phyloP scores from a whole-genome alignment of 35 echinoderm and acorn worm species.

The Ptychodera flava region DNA sequence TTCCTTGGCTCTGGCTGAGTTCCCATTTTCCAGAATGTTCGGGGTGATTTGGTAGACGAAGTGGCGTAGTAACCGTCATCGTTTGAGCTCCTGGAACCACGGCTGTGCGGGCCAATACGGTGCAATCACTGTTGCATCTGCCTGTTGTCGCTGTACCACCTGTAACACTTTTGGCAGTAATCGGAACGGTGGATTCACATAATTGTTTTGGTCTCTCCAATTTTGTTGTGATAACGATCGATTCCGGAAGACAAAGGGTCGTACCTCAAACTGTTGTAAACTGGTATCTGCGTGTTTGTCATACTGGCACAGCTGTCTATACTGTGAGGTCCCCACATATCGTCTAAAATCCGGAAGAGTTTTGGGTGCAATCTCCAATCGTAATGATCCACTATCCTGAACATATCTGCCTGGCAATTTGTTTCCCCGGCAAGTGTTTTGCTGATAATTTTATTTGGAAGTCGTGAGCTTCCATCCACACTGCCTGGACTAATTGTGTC shows the following conservation, averaged over 20 bases:
- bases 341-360: not conserved
- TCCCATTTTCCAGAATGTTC: not conserved
- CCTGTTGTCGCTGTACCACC: conserved; percentile 13
- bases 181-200: conserved; percentile 10
- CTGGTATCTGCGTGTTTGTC: conserved; percentile 3
- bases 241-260: not conserved
- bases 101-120: conserved; percentile 31
- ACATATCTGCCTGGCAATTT: too few species aligned
- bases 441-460: not conserved
- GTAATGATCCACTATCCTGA: not conserved
- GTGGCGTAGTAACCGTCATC: not conserved
- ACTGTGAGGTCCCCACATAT: conserved; percentile 15
- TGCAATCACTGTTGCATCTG: conserved; percentile 29
- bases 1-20: conserved; percentile 14
- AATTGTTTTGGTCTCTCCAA: conserved; percentile 4
- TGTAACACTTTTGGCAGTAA: conserved; percentile 8
- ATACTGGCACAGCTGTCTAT: conserved; percentile 18
- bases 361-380: not conserved
- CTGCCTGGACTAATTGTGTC: conserved; percentile 20
- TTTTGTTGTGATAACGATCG: not conserved
- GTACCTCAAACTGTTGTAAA: conserved; percentile 1
- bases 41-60: not conserved
- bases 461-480: conserved; percentile 28
- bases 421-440: conserved; percentile 21
- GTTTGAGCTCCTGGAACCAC: conserved; percentile 30